Percentiles rank a stretch among this genome's conserved stretches.
phyloP scores from a whole-genome alignment of 2,113 vertebrate genomes.

The Corythaixoides concolor region DNA sequence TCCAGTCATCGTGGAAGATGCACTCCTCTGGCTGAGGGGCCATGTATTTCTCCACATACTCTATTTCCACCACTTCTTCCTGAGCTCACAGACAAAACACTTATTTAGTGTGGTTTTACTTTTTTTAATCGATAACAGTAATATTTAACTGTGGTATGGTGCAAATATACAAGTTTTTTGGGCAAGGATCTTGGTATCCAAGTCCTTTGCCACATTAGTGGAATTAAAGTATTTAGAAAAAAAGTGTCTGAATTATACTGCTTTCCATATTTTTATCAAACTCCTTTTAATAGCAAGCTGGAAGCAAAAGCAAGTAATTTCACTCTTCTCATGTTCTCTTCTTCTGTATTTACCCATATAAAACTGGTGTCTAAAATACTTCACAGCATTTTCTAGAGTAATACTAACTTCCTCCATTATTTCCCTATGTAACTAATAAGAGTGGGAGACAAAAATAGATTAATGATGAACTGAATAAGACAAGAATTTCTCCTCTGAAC shows the following conservation, averaged over 20 bases:
- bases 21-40: slow-evolving; percentile 95
- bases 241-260: neutral
- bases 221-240: neutral
- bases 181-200: neutral
- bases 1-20: slow-evolving; percentile 97
- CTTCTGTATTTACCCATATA: neutral
- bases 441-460: neutral
- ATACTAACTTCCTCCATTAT: neutral
- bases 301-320: neutral
- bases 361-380: neutral
- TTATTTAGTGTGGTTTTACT: neutral
- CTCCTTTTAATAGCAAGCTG: neutral
- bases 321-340: neutral
- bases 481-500: neutral
- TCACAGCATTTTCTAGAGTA: neutral
- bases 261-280: neutral
- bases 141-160: neutral
- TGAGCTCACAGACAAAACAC: slow-evolving; percentile 62
- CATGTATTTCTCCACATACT: slow-evolving; percentile 91
- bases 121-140: neutral
- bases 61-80: slow-evolving; percentile 97
- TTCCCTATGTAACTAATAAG: neutral
- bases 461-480: neutral
- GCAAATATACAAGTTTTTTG: neutral
- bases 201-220: neutral